Conservation (phyloP, 2,797 vertebrate species). For the Jordanella pulchra region DNA sequence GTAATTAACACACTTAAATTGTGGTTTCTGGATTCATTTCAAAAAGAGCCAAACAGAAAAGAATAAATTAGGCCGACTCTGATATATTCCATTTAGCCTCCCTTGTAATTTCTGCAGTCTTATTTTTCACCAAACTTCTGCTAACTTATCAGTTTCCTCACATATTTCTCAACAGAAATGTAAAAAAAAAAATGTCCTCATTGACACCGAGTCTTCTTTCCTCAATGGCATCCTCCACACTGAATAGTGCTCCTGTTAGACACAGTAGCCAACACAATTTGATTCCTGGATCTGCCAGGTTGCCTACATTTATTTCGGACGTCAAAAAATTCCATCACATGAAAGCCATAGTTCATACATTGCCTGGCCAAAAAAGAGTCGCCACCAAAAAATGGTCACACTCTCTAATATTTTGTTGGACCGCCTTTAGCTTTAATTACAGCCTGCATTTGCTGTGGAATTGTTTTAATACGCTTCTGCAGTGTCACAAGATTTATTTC, state of each 20-base stretch:
- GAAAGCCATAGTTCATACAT: no score
- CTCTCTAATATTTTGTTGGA: no score
- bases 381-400: no score
- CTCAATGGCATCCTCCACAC: neutral
- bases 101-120: neutral
- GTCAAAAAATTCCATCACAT: neutral
- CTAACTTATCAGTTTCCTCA: neutral
- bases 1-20: neutral
- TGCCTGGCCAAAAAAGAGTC: no score
- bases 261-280: neutral
- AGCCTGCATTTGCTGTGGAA: no score
- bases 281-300: neutral
- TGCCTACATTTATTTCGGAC: neutral
- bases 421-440: no score
- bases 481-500: no score
- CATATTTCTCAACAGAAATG: neutral
- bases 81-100: neutral
- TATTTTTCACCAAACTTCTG: neutral
- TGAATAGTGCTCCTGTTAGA: neutral
- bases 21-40: neutral
- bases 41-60: neutral
- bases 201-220: neutral
- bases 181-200: neutral
- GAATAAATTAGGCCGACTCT: neutral
- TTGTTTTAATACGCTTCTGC: no score